Evolutionary conservation across 2,888 invertebrate species (phyloP).

Genomic region (Phengaris arion): DNA sequence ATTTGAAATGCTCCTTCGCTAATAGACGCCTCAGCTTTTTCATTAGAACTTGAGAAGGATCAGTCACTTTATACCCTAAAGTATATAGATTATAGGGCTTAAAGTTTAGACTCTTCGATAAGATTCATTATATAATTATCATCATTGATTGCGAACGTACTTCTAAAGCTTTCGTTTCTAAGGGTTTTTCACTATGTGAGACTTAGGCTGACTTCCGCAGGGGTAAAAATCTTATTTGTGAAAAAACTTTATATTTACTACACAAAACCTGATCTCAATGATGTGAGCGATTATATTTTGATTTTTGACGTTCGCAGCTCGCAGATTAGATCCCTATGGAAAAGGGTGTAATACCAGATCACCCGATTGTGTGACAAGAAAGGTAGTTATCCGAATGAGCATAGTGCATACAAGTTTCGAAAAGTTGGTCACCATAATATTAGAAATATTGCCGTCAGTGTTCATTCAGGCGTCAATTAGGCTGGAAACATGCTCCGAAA

Average conservation of each 20-base stretch:
- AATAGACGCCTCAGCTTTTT: conserved; percentile 19
- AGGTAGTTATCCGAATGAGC: too few relatives aligned
- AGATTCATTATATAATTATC: background rate
- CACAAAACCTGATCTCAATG: background rate
- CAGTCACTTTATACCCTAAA: background rate
- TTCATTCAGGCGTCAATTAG: background rate
- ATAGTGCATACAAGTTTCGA: too few relatives aligned
- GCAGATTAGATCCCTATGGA: too few relatives aligned
- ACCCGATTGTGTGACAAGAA: too few relatives aligned
- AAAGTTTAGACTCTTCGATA: background rate
- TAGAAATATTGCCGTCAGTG: background rate
- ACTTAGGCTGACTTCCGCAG: background rate
- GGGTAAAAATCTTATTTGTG: background rate
- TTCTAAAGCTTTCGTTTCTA: background rate
- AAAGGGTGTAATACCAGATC: too few relatives aligned
- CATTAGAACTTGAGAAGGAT: background rate
- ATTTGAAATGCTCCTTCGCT: conserved; percentile 39
- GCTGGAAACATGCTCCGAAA: too few relatives aligned
- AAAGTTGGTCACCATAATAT: too few relatives aligned
- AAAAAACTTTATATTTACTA: background rate
- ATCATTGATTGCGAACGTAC: background rate
- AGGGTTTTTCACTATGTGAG: background rate
- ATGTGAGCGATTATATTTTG: too few relatives aligned
- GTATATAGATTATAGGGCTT: background rate
- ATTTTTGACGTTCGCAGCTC: too few relatives aligned